These are phyloP conservation scores for Saxicola maurus DNA, from an alignment of 2,797 vertebrate species.

Conservation along the genomic window DNA sequence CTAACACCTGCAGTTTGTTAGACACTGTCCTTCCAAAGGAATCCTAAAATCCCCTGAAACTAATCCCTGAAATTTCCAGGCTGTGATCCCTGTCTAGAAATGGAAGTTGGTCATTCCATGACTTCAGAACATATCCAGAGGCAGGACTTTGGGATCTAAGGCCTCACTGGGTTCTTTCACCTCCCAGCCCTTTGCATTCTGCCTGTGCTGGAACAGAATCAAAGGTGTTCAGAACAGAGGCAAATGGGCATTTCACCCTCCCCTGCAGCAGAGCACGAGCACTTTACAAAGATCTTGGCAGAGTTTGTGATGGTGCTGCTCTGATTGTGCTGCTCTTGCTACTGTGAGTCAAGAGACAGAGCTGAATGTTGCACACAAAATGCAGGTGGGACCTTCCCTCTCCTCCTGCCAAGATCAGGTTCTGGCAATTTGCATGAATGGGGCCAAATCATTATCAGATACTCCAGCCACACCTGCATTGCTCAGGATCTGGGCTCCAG, in stretches of 20 bases:
- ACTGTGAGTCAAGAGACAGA: background rate
- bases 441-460: background rate
- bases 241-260: background rate
- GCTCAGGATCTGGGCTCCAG: background rate
- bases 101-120: background rate
- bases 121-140: background rate
- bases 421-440: background rate
- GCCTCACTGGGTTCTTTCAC: background rate
- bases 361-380: background rate
- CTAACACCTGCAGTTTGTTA: background rate
- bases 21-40: background rate
- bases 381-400: background rate
- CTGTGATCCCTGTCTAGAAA: background rate
- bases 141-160: background rate
- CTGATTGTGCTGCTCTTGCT: background rate
- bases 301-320: background rate
- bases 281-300: background rate
- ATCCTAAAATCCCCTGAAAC: background rate
- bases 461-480: conserved; percentile 19
- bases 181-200: background rate
- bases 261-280: background rate
- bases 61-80: background rate
- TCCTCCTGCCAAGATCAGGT: background rate
- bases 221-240: background rate
- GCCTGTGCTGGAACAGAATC: background rate